Percentiles rank a stretch among this genome's conserved stretches.
Evolutionary conservation across 2,888 invertebrate genomes (phyloP).

Genomic region (Dexiosoma caninum): DNA sequence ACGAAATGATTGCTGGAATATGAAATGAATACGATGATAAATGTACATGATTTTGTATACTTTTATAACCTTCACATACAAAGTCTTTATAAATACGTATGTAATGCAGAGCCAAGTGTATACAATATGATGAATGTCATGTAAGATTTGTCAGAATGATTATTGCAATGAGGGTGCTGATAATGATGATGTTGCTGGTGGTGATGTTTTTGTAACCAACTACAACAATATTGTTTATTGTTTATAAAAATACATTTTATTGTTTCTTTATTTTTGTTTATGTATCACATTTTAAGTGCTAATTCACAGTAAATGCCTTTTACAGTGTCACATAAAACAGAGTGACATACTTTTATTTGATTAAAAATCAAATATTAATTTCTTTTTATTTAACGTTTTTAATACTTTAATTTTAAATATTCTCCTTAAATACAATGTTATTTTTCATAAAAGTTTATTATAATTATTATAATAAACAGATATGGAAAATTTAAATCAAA

Average conservation of each 20-base stretch:
- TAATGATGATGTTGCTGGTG: constrained; percentile 1
- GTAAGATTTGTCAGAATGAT: constrained; percentile 49
- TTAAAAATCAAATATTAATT: too few species aligned
- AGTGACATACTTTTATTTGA: too few species aligned
- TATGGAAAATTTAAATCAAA: too few species aligned
- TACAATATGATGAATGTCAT: constrained; percentile 36
- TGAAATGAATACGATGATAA: constrained; percentile 2
- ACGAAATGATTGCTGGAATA: constrained; percentile 7
- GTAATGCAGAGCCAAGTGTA: background rate
- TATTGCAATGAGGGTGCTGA: constrained; percentile 33
- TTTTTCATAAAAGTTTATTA: too few species aligned
- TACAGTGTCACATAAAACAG: background rate
- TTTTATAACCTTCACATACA: background rate
- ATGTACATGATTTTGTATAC: background rate
- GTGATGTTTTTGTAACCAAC: constrained; percentile 24
- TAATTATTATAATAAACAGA: too few species aligned
- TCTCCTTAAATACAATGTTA: too few species aligned
- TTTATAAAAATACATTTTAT: constrained; percentile 14
- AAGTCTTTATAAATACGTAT: background rate
- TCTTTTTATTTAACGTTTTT: too few species aligned
- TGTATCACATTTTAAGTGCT: constrained; percentile 20
- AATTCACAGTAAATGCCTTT: background rate
- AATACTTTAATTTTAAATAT: too few species aligned
- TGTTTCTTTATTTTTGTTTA: constrained; percentile 19
- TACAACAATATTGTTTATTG: constrained; percentile 28